A percentile compares a stretch with the other conserved stretches of the same genome.
These are phyloP conservation scores for Tachysurus fulvidraco DNA, from an alignment of 2,113 vertebrate genomes.

Conservation along the genomic window DNA sequence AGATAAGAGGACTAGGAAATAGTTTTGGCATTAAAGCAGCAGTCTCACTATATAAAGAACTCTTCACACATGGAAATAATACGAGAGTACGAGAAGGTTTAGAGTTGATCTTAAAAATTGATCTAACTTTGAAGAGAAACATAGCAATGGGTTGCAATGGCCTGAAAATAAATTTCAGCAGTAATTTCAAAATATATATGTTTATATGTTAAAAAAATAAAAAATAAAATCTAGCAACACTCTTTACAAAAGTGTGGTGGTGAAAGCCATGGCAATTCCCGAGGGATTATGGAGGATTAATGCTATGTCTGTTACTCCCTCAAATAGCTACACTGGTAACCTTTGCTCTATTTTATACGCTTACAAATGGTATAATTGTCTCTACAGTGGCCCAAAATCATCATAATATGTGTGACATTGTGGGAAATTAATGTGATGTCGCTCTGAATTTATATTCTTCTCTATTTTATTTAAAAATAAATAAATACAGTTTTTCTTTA, in stretches of 20 bases:
- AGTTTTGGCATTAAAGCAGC: not conserved
- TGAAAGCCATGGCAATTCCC: conserved; percentile 55
- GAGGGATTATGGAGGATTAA: conserved; percentile 69
- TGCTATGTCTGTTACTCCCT: conserved; percentile 53
- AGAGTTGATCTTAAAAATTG: not conserved
- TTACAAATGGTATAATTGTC: not conserved
- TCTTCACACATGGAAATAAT: not conserved
- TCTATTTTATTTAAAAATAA: not conserved
- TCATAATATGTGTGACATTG: not conserved
- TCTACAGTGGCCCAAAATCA: not conserved
- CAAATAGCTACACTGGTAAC: conserved; percentile 48
- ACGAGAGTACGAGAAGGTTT: not conserved
- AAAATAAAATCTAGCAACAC: not conserved
- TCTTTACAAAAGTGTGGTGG: not conserved
- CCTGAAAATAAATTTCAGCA: not conserved
- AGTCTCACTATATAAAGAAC: too few relatives aligned
- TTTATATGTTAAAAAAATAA: too few relatives aligned
- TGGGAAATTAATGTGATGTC: not conserved
- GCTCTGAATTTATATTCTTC: not conserved
- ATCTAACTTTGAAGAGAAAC: not conserved
- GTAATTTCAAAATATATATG: not conserved
- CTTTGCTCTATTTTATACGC: not conserved
- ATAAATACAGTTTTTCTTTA: not conserved
- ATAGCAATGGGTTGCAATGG: not conserved
- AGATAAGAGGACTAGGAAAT: too few relatives aligned